Conservation (phyloP, 2,797 vertebrate genomes). For the Thunnus albacares region DNA sequence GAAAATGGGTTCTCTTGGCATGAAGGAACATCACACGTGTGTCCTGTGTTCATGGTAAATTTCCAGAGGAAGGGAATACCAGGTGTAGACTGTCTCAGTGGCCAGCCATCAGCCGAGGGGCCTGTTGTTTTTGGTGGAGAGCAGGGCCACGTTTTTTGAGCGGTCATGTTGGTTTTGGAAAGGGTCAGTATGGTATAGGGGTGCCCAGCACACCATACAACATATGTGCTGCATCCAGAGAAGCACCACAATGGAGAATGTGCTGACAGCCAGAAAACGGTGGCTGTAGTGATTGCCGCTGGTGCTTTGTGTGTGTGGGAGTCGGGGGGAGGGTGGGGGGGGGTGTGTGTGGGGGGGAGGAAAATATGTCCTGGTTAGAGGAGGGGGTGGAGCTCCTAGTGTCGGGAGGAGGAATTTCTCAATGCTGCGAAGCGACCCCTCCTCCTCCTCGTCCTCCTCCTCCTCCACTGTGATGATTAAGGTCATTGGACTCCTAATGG, state of each 20-base stretch:
- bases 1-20: neutral
- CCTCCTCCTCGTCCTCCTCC: conserved; percentile 12
- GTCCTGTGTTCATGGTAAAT: neutral
- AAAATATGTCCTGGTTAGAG: conserved; percentile 61
- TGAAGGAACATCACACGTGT: neutral
- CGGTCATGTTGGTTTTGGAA: conserved; percentile 49
- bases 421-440: conserved; percentile 29
- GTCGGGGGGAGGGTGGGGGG: conserved; percentile 4
- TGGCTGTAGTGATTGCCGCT: conserved; percentile 54
- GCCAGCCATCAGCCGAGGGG: neutral
- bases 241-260: conserved; percentile 74
- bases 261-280: conserved; percentile 75
- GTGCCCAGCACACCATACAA: conserved; percentile 27
- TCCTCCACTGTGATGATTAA: conserved; percentile 57
- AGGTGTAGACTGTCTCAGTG: neutral
- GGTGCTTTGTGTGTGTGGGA: conserved; percentile 69
- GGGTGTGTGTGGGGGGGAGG: conserved; percentile 40
- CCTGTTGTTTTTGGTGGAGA: conserved; percentile 2
- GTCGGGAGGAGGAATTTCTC: conserved; percentile 15
- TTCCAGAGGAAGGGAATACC: conserved; percentile 6
- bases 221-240: conserved; percentile 76
- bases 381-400: conserved; percentile 35
- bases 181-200: conserved; percentile 38
- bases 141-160: conserved; percentile 1
- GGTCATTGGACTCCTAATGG: conserved; percentile 49